A percentile compares a stretch with the other conserved stretches of the same genome.
Evolutionary conservation across 1,140 invertebrate species (phyloP).

Genomic region (Pollicipes pollicipes): DNA sequence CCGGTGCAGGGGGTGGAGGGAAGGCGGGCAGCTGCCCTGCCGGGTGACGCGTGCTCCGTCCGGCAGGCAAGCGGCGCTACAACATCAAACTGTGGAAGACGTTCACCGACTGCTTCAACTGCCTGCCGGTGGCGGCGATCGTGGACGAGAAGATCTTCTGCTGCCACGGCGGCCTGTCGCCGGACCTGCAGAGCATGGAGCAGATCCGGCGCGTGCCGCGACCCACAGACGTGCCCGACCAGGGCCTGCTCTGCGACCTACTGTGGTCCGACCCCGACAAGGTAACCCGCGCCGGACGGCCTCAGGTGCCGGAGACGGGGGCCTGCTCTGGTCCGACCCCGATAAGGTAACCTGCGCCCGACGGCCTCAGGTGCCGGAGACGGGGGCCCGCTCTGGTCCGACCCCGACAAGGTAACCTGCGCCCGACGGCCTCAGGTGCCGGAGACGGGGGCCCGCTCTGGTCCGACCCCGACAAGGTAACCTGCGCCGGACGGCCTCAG

Average conservation of each 20-base stretch:
- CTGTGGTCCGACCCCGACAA: slow-evolving; percentile 40
- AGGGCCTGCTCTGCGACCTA: slow-evolving; percentile 40
- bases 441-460: too few species aligned
- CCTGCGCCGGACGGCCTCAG: too few species aligned
- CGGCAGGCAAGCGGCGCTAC: slow-evolving; percentile 45
- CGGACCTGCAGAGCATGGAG: slow-evolving; percentile 37
- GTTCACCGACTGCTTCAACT: slow-evolving; percentile 98
- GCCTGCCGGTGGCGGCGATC: slow-evolving; percentile 86
- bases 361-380: too few species aligned
- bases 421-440: too few species aligned
- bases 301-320: too few species aligned
- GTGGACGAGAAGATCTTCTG: slow-evolving; percentile 79
- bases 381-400: too few species aligned
- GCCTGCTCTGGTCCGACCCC: background rate
- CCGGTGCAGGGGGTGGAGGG: too few species aligned
- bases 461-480: too few species aligned
- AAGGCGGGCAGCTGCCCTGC: too few species aligned
- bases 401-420: too few species aligned
- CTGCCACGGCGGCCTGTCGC: slow-evolving; percentile 65
- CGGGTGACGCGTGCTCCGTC: too few species aligned
- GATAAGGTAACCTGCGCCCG: background rate
- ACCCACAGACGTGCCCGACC: slow-evolving; percentile 83
- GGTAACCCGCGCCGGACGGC: slow-evolving; percentile 15
- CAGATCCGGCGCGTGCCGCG: slow-evolving; percentile 24
- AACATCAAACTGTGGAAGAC: slow-evolving; percentile 98